Base-by-base conservation (phyloP, 1,140 invertebrate species). In the Oscheius sp. region DNA sequence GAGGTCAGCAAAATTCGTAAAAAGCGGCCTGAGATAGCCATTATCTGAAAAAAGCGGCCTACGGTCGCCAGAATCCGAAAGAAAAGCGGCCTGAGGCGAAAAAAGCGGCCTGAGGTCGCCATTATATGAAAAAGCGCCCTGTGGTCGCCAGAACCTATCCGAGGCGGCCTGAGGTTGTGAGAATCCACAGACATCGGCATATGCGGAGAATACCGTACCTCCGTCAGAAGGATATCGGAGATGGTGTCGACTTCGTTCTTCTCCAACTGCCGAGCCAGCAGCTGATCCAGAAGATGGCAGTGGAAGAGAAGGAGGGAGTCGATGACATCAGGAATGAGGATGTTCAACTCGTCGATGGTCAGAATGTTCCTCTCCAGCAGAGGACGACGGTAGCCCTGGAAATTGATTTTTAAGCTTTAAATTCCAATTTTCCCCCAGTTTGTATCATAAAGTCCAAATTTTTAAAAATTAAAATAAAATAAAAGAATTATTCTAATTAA, bases 301-400 rank as follows among this genome's bases (percentile, higher is more conserved):
- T 74, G 72, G 55, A 74, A 74, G 10, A 62, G 28, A 23, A 74
- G 72, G 46, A 74, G 49, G 18, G 72, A 28, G 29, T 74, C 72
- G 26, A 74, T 46, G 15, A 74, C 72, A 23, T 63, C 72, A 18
- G 72, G 72, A n/a, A 74, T 74, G 35, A 74, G 65, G 59, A 42
- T 26, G 32, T 68, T 52, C 59, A 68, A 49, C 4, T 74, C 72
- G 34, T 59, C 28, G 32, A 23, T 46, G 4, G 15, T 62, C 34
- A 74, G 45, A 31, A 74, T 62, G 15, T 36, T 42, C 18, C 68
- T 65, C 1, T 68, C 64, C 18, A 74, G 26, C 65, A 74, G 68
- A 31, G 64, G 64, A n/a, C 34, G 49, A 32, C 72, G 46, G 67
- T 74, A 74, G 32, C 64, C 72, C 4, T 70, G 45, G 10, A 70